These are phyloP conservation scores for Microchirus variegatus DNA, from an alignment of 2,797 vertebrate genomes.

Conservation along the genomic window DNA sequence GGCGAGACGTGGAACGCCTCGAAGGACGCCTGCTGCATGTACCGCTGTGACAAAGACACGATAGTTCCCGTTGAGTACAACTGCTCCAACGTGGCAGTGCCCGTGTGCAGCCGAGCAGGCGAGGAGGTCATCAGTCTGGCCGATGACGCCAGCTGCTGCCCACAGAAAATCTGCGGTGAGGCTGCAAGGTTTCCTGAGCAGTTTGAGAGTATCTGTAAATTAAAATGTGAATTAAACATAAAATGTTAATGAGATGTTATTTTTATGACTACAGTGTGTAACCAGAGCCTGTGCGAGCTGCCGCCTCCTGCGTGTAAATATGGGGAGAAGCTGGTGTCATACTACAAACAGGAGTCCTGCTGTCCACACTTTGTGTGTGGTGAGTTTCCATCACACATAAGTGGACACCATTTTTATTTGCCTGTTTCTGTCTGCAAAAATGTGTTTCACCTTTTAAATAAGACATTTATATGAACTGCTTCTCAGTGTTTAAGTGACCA, in stretches of 20 bases:
- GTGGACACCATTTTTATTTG: neutral
- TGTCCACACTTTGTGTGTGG: slow-evolving; percentile 90
- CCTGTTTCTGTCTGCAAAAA: neutral
- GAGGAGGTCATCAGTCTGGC: slow-evolving; percentile 87
- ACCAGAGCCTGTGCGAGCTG: slow-evolving; percentile 89
- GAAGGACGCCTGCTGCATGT: slow-evolving; percentile 89
- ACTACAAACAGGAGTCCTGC: slow-evolving; percentile 91
- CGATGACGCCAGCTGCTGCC: slow-evolving; percentile 88
- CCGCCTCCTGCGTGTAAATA: slow-evolving; percentile 83
- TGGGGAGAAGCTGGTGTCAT: slow-evolving; percentile 89
- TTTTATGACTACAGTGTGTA: slow-evolving; percentile 85
- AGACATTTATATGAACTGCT: neutral
- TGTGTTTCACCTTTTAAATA: neutral
- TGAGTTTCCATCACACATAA: slow-evolving; percentile 65
- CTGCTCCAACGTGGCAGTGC: slow-evolving; percentile 78
- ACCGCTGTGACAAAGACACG: slow-evolving; percentile 89
- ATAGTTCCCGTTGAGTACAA: slow-evolving; percentile 85
- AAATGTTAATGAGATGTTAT: neutral
- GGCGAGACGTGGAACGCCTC: slow-evolving; percentile 94
- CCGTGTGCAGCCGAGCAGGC: slow-evolving; percentile 82
- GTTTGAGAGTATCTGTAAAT: neutral
- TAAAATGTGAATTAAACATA: neutral
- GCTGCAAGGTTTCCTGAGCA: neutral
- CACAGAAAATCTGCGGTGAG: slow-evolving; percentile 88
- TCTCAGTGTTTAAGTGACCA: neutral